Evolutionary conservation across 2,888 invertebrate species (phyloP), one percentile per base, ranked within the genome.

Genomic region (Drosophila mettleri): DNA sequence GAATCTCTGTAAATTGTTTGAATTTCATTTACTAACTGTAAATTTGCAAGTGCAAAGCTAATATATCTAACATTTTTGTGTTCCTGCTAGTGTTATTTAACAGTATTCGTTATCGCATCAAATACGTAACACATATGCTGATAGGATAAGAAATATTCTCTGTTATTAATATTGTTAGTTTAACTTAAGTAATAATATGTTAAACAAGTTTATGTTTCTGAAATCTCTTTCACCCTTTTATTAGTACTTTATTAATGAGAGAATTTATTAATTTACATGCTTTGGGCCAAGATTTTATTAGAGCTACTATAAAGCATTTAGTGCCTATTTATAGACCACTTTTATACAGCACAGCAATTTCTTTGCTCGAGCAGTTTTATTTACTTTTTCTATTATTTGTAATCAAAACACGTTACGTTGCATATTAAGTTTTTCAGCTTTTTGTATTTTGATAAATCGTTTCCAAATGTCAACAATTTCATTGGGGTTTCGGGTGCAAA

Each of bases 371-470:
- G 7, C n/a, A n/a, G 43, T 14, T 54, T 43, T 31, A 12, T 29
- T 34, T 29, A 12, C 5, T 29, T 34, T 27, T 16, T 20, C 36
- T 39, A n/a, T 45, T 16, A n/a, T 39, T 16, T 31, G 49, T 43
- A 72, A 71, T 71, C 38, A 66, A 39, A 52, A 27, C 39, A 38
- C 54, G 12, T 52, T 57, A 39, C 46, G 41, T 22, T 41, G 39
- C 43, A 57, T 46, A 61, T 59, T 51, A 8, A 52, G 53, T 54
- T 51, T 57, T 9, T 31, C 27, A 54, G 27, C 45, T 58, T 58
- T 41, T 45, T 43, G 39, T 10, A 29, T 62, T 74, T 80, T 80
- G 75, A 80, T 70, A 61, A 69, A 80, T 78, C 54, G 69, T 55
- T 80, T 78, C 46, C 20, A 64, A 63, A 62, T 75, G 81, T 74